phyloP scores from a whole-genome alignment of 2,113 vertebrate species.

The Hypocryptadius cinnamomeus region DNA sequence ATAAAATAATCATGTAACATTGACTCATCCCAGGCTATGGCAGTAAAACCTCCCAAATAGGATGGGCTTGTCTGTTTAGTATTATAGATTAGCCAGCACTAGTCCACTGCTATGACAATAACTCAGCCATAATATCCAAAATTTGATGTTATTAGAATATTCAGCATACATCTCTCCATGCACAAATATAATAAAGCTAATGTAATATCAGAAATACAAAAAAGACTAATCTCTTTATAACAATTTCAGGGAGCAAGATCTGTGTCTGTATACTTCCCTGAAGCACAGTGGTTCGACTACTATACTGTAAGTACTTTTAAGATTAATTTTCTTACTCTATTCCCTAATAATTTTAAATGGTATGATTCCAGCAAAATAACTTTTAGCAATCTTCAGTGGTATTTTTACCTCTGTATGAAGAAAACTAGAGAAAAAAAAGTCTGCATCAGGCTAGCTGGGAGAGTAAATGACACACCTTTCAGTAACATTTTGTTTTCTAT shows the following conservation, averaged over 20 bases:
- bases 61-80: background rate
- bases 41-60: background rate
- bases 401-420: background rate
- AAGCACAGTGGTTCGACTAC: slow-evolving; percentile 60
- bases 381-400: background rate
- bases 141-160: slow-evolving; percentile 25
- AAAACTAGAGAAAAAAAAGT: background rate
- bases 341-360: background rate
- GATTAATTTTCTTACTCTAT: background rate
- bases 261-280: slow-evolving; percentile 57
- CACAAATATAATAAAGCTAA: slow-evolving; percentile 37
- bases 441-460: background rate
- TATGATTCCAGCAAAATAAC: background rate
- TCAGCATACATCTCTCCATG: background rate
- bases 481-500: slow-evolving; percentile 6
- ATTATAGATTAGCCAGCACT: background rate
- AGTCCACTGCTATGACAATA: background rate
- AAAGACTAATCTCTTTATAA: background rate
- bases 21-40: background rate
- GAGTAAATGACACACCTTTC: slow-evolving; percentile 24
- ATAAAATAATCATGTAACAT: background rate
- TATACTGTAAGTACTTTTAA: slow-evolving; percentile 42
- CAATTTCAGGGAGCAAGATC: slow-evolving; percentile 59
- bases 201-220: slow-evolving; percentile 23
- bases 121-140: slow-evolving; percentile 1